Percentiles rank a stretch among this genome's conserved stretches.
Evolutionary conservation across 2,797 vertebrate genomes (phyloP).

Genomic region (Lutjanus argentimaculatus): DNA sequence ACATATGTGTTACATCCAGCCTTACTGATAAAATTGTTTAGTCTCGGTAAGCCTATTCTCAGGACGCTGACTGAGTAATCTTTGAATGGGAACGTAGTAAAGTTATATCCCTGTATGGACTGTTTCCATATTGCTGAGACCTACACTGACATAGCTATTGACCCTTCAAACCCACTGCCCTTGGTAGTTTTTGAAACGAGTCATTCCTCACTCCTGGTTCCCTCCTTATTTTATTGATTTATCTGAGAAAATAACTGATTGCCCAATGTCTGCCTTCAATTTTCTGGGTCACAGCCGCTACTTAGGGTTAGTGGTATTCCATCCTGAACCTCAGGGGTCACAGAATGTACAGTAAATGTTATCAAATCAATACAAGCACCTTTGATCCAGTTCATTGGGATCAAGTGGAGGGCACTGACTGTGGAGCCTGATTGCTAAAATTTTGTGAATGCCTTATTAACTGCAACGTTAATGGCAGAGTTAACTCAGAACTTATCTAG

Average conservation of each 20-base stretch:
- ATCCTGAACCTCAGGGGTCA: slow-evolving; percentile 39
- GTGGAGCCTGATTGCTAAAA: background rate
- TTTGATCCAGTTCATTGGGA: slow-evolving; percentile 14
- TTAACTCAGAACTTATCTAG: background rate
- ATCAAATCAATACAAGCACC: slow-evolving; percentile 22
- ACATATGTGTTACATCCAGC: background rate
- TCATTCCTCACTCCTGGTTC: slow-evolving; percentile 65
- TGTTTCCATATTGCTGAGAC: slow-evolving; percentile 32
- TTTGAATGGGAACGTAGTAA: background rate
- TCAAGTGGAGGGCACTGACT: background rate
- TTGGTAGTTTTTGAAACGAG: slow-evolving; percentile 57
- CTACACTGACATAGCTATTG: slow-evolving; percentile 44
- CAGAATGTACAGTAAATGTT: slow-evolving; percentile 26
- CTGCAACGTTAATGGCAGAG: background rate
- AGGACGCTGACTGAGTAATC: background rate
- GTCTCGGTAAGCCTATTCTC: background rate
- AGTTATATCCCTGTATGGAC: background rate
- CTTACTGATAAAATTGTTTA: background rate
- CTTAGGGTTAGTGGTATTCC: slow-evolving; percentile 54
- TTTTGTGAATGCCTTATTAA: background rate
- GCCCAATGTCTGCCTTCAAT: slow-evolving; percentile 48
- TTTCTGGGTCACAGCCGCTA: slow-evolving; percentile 49
- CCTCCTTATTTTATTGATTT: slow-evolving; percentile 73
- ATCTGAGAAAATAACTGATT: slow-evolving; percentile 66
- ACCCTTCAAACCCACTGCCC: slow-evolving; percentile 66